Evolutionary conservation across 2,797 vertebrate species (phyloP).

Genomic region (Percopsis omiscomaycus): DNA sequence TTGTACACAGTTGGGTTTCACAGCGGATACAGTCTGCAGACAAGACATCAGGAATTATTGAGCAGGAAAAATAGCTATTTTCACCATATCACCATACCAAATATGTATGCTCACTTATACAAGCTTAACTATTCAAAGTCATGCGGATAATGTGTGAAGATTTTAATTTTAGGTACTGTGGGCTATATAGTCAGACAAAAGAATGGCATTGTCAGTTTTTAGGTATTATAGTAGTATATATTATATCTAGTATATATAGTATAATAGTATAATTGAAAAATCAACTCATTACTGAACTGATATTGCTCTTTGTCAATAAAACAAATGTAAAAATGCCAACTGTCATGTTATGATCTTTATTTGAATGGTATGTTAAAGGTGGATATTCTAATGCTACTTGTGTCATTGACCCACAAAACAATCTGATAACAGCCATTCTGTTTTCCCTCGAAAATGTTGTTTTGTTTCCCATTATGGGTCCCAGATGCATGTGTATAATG

Average conservation of each 20-base stretch:
- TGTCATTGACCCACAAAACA: slow-evolving; percentile 41
- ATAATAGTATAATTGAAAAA: not conserved
- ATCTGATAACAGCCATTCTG: not conserved
- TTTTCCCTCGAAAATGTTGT: slow-evolving; percentile 18
- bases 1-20: too few species aligned
- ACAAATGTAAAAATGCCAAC: slow-evolving; percentile 19
- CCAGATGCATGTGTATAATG: slow-evolving; percentile 56
- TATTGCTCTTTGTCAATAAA: slow-evolving; percentile 4
- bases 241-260: not conserved
- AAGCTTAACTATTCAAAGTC: slow-evolving; percentile 15
- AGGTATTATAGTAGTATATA: too few species aligned
- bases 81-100: slow-evolving; percentile 54
- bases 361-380: slow-evolving; percentile 24
- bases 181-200: too few species aligned
- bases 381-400: slow-evolving; percentile 20
- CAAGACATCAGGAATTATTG: slow-evolving; percentile 55
- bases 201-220: too few species aligned
- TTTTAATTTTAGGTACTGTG: too few species aligned
- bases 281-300: not conserved
- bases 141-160: too few species aligned
- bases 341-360: slow-evolving; percentile 15
- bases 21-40: too few species aligned
- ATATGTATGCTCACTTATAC: slow-evolving; percentile 38
- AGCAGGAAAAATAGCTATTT: slow-evolving; percentile 45
- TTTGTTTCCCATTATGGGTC: slow-evolving; percentile 7